Conservation (phyloP, 2,888 invertebrate genomes). For the Podabrus alpinus region DNA sequence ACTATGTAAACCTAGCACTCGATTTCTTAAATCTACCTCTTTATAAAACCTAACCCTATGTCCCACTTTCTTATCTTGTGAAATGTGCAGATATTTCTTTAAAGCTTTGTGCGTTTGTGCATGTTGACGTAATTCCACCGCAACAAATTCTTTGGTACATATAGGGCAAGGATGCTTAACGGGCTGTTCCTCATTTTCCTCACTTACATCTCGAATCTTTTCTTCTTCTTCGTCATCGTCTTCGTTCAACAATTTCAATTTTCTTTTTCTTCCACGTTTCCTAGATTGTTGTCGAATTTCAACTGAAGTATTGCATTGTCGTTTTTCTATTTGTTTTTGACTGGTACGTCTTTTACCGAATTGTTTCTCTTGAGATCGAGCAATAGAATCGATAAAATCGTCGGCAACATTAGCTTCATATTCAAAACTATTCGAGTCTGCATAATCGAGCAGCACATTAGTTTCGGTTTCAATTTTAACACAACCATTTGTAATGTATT, state of each 20-base stretch:
- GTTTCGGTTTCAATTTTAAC: constrained; percentile 27
- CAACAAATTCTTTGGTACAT: constrained; percentile 41
- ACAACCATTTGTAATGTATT: constrained; percentile 32
- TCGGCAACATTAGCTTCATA: constrained; percentile 24
- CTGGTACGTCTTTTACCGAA: constrained; percentile 25
- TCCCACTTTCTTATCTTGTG: constrained; percentile 33
- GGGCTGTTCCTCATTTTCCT: constrained; percentile 2
- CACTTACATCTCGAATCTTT: not conserved
- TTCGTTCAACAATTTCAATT: not conserved
- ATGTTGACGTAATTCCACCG: constrained; percentile 41
- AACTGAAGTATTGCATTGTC: constrained; percentile 5
- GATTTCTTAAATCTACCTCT: constrained; percentile 12
- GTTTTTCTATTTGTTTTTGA: constrained; percentile 31
- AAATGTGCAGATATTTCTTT: constrained; percentile 42
- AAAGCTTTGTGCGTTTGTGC: constrained; percentile 43
- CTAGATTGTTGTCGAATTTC: constrained; percentile 9
- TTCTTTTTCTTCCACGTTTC: constrained; percentile 23
- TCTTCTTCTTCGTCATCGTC: not conserved
- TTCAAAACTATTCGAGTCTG: constrained; percentile 23
- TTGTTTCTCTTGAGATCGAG: constrained; percentile 20
- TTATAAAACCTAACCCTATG: constrained; percentile 29
- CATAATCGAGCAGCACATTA: constrained; percentile 14
- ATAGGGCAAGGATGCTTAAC: constrained; percentile 43
- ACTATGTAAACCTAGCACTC: constrained; percentile 30
- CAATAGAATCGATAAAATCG: constrained; percentile 22